Evolutionary conservation across 2,888 invertebrate genomes (phyloP).

Genomic region (Tipula lateralis): DNA sequence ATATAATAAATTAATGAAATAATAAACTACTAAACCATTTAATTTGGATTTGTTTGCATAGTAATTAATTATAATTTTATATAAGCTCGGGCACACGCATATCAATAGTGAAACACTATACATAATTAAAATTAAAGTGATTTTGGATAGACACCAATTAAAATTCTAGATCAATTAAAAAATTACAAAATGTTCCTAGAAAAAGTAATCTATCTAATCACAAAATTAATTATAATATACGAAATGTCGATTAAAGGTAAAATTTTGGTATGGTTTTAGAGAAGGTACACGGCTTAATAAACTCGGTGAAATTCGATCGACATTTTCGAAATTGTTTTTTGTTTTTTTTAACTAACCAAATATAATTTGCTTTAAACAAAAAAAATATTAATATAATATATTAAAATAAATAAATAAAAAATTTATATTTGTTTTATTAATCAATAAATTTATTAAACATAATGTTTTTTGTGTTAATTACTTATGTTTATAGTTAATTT

Average conservation of each 20-base stretch:
- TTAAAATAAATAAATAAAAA: background rate
- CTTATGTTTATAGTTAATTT: background rate
- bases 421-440: background rate
- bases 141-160: background rate
- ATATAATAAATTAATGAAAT: background rate
- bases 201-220: background rate
- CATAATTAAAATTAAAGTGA: background rate
- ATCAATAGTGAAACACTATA: background rate
- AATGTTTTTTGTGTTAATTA: background rate
- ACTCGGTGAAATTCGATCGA: background rate
- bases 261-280: background rate
- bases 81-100: background rate
- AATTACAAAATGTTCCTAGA: background rate
- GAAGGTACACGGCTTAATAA: background rate
- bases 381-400: background rate
- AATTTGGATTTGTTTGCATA: background rate
- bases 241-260: background rate
- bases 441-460: constrained; percentile 20
- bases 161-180: background rate
- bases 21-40: constrained; percentile 20
- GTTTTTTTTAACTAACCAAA: constrained; percentile 8
- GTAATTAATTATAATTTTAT: background rate
- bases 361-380: background rate
- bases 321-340: background rate
- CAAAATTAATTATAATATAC: background rate